phyloP scores from a whole-genome alignment of 2,888 invertebrate genomes.

The Tricholauxania praeusta region DNA sequence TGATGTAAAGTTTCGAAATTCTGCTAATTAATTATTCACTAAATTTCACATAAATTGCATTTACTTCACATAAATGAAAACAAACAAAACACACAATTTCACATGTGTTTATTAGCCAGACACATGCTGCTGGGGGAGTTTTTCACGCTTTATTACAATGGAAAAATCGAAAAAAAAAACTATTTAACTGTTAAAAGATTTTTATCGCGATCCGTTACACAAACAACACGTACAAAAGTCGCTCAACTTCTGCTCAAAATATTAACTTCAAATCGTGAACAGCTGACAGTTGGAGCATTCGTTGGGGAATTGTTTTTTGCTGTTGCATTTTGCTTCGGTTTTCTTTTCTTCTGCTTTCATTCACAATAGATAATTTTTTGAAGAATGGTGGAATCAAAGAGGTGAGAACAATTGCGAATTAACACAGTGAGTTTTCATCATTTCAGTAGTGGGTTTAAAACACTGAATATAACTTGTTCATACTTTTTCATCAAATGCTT shows the following conservation, averaged over 20 bases:
- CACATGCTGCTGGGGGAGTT: conserved; percentile 4
- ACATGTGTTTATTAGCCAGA: conserved; percentile 10
- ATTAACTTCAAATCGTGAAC: not conserved
- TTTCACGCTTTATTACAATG: not conserved
- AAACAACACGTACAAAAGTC: conserved; percentile 2
- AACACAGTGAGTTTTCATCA: too few relatives aligned
- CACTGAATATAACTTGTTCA: too few relatives aligned
- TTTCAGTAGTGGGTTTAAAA: too few relatives aligned
- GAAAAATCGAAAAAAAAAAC: not conserved
- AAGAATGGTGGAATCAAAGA: too few relatives aligned
- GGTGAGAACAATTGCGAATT: too few relatives aligned
- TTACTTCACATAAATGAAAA: not conserved
- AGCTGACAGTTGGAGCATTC: conserved; percentile 12
- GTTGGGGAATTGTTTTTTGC: conserved; percentile 13
- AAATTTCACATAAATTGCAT: not conserved
- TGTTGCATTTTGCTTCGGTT: not conserved
- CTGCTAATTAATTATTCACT: conserved; percentile 25
- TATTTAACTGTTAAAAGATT: too few relatives aligned
- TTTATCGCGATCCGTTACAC: not conserved
- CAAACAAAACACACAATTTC: not conserved
- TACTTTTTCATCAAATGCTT: too few relatives aligned
- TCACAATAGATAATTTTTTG: not conserved
- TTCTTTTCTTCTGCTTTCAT: not conserved
- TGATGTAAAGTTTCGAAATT: not conserved
- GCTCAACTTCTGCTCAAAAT: conserved; percentile 14